Evolutionary conservation across 2,113 vertebrate species (phyloP), one percentile per base, ranked within the genome.

Genomic region (Trematomus loennbergii): DNA sequence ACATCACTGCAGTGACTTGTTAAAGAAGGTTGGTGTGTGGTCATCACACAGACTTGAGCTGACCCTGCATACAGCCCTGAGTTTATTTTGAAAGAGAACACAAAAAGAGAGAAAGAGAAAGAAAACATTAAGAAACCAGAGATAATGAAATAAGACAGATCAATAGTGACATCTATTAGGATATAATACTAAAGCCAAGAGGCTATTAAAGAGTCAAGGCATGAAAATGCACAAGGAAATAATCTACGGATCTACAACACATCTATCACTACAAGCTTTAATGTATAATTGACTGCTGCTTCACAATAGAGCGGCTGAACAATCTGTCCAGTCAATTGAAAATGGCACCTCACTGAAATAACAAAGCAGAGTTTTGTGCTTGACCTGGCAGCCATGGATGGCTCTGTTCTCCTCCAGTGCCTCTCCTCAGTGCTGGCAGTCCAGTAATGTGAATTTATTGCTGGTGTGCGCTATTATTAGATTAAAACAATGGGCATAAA

Each of bases 331-430:
- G 69, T 72, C 70, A 72, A 78, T 66, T 79, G 66, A 83, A 62
- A 75, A 78, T 53, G 53, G 43, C 62, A 59, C 59, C 65, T 75
- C 68, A 54, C 11, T 77, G 59, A 76, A 79, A 85, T 72, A 82
- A 86, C 63, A 73, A 76, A 90, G 72, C 25, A 57, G 45, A 49
- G 52, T 71, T 81, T 75, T 75, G 43, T 78, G 78, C 80, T 81
- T 85, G 83, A 83, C 78, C 77, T 72, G 63, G 60, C 79, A 81
- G 64, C 58, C 52, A 71, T 54, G 58, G 64, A 79, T 46, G 25
- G 57, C 57, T 53, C 58, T 82, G 73, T 83, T 89, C 83, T 83
- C 68, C 61, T 65, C 71, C 78, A 71, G 36, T 76, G 81, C 64
- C 61, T 78, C 46, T 62, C 65, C 63, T 71, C 68, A 12, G 15